Base-by-base conservation (phyloP, 2,888 invertebrate species). In the Pardosa pseudoannulata region DNA sequence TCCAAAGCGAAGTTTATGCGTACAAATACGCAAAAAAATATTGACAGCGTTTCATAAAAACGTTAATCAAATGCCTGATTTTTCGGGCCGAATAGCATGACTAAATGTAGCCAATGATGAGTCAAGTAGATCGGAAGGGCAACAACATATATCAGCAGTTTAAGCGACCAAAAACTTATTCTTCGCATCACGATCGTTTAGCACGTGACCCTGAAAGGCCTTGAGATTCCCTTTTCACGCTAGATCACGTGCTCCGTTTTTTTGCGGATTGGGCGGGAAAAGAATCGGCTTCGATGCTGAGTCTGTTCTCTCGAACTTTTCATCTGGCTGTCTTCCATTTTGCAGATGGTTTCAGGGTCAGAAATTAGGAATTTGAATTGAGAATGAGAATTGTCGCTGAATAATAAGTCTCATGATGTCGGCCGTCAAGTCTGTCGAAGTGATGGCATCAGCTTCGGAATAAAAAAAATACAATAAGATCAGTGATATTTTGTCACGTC, bases 321-420 rank as follows among this genome's bases (percentile, higher is more conserved):
- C 11, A 56, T 56, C 23, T 56, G 56, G 56, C 56, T 23, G 19
- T n/a, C 56, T 56, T 56, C 56, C 56, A 56, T 56, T 56, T 23
- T 56, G 2, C 56, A 56, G 56, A 56, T 56, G 19, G 1, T 23
- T 56, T 56, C 23, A 56, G 46, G 46, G 46, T 46, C 46, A 16
- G 16, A 9, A 2, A 16, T 46, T 46, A 2, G 46, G 46, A 46
- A 46, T 46, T 46, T 16, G 13, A 6, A 46, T 16, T 46, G 7
- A 36, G 9, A 16, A 46, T 46, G 46, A 16, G 46, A 13, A 16
- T 46, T 46, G 46, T 46, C 7, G 5, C 9, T 46, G 11, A 9
- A 16, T 16, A 6, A 46, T 6, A 16, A 7, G 46, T 46, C 16
- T 36, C 11, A 9, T 46, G 16, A 46, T 46, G 46, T 16, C 46